Evolutionary conservation across 2,888 invertebrate genomes (phyloP), one percentile per base, ranked within the genome.

Genomic region (Epirrhoe tristata): DNA sequence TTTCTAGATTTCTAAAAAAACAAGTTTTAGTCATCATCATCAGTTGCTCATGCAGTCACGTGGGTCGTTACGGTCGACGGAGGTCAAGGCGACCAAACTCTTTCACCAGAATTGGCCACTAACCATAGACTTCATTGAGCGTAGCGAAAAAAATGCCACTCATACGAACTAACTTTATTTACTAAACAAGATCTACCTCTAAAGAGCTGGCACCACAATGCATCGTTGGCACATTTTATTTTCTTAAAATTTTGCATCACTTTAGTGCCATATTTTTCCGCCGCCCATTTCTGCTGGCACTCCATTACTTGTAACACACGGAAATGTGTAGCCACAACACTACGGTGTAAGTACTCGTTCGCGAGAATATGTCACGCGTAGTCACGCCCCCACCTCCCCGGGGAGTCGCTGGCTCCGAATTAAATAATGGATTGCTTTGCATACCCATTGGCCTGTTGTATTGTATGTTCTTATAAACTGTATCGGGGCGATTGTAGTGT

Each of bases 331-430:
- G 78, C 86, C 84, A 77, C 84, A 82, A 81, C 82, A 82, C 81
- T 83, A 84, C 78, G 81, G 75, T 77, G 81, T 86, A 87, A 88
- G 86, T 84, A 86, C 85, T 80, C 85, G 24, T 24, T 24, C 24
- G 82, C 85, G 88, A 82, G 89, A 91, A 90, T 89, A 89, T 90
- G 91, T 91, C 90, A 89, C 87, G 80, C 84, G 87, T 85, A 82
- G 82, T 76, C 76, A 79, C 84, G 77, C 80, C 80, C 74, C 48
- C 59, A 66, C 71, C 76, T 71, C 70, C 75, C 74, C 66, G 66
- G 79, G 82, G 82, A 85, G 77, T 76, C 81, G 75, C 78, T 64
- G 67, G 69, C 76, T 78, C 75, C 74, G 83, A 84, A 87, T 88
- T 85, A 86, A 84, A 87, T 88, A 86, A 87, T 87, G 82, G 82